Percentiles rank a stretch among this genome's conserved stretches.
Evolutionary conservation across 2,888 invertebrate genomes (phyloP).

Genomic region (Dastarcus helophoroides): DNA sequence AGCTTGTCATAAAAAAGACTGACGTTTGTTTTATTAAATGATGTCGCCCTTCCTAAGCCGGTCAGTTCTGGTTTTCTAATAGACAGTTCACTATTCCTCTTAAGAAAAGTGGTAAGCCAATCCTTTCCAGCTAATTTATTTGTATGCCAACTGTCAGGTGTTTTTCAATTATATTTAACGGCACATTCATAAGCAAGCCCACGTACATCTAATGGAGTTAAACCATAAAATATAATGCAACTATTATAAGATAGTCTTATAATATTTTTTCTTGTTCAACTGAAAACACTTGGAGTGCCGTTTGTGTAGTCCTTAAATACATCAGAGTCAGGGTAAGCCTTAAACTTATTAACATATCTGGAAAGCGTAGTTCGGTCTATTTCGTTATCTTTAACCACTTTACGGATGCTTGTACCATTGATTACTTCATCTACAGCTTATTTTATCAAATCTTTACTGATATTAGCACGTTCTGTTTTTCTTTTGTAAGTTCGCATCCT

Average conservation of each 20-base stretch:
- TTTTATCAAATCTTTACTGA: conserved; percentile 1
- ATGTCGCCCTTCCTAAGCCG: conserved; percentile 18
- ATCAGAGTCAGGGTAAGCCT: neutral
- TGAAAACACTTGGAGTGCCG: conserved; percentile 1
- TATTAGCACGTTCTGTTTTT: conserved; percentile 1
- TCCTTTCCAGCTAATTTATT: conserved; percentile 1
- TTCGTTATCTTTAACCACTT: conserved; percentile 1
- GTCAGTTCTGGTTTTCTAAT: conserved; percentile 21
- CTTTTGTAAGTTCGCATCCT: conserved; percentile 1
- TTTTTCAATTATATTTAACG: conserved; percentile 1
- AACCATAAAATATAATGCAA: conserved; percentile 1
- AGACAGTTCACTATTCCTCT: conserved; percentile 11
- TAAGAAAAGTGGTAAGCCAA: conserved; percentile 1
- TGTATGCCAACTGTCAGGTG: neutral
- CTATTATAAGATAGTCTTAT: conserved; percentile 1
- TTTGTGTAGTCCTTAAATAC: no score
- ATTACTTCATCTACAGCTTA: conserved; percentile 1
- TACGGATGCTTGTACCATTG: conserved; percentile 1
- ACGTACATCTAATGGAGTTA: conserved; percentile 1
- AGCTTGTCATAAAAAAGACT: conserved; percentile 6
- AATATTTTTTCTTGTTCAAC: conserved; percentile 1
- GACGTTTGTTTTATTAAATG: conserved; percentile 21
- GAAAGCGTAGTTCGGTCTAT: neutral
- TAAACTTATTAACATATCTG: conserved; percentile 1
- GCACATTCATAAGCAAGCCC: conserved; percentile 1